phyloP scores from a whole-genome alignment of 2,113 vertebrate species.

The Prionailurus bengalensis region DNA sequence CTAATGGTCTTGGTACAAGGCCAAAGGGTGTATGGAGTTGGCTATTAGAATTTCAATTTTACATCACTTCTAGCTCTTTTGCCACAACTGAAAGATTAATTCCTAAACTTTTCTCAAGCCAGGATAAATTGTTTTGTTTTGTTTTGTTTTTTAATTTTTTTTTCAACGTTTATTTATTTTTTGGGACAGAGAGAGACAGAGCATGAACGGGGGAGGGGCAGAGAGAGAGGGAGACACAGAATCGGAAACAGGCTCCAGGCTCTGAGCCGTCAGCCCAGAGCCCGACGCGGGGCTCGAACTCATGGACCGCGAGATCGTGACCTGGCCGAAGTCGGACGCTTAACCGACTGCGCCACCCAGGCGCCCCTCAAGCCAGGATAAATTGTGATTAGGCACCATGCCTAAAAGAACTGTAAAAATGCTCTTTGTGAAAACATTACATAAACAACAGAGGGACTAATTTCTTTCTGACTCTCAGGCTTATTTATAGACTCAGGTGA shows the following conservation, averaged over 20 bases:
- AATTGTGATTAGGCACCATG: background rate
- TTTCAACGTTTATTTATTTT: too few species aligned
- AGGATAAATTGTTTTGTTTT: background rate
- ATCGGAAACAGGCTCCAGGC: too few species aligned
- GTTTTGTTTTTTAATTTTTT: too few species aligned
- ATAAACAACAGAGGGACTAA: slow-evolving; percentile 66
- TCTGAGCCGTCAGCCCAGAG: too few species aligned
- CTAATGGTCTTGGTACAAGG: background rate
- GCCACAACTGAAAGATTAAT: slow-evolving; percentile 4
- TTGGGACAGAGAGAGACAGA: too few species aligned
- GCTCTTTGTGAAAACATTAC: slow-evolving; percentile 55
- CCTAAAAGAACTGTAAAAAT: slow-evolving; percentile 62
- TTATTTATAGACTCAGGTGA: slow-evolving; percentile 72
- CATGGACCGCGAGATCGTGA: too few species aligned
- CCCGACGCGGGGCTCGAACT: too few species aligned
- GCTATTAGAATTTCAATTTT: slow-evolving; percentile 48
- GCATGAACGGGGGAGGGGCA: too few species aligned
- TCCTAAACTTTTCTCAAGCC: slow-evolving; percentile 30
- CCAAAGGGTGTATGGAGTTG: background rate
- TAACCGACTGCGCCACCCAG: too few species aligned
- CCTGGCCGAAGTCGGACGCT: too few species aligned
- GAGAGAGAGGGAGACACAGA: too few species aligned
- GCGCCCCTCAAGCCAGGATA: background rate
- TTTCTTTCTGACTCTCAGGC: slow-evolving; percentile 57
- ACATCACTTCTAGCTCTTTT: slow-evolving; percentile 24